Conservation (phyloP, 1,140 invertebrate species). For the Lysiphlebus fabarum region DNA sequence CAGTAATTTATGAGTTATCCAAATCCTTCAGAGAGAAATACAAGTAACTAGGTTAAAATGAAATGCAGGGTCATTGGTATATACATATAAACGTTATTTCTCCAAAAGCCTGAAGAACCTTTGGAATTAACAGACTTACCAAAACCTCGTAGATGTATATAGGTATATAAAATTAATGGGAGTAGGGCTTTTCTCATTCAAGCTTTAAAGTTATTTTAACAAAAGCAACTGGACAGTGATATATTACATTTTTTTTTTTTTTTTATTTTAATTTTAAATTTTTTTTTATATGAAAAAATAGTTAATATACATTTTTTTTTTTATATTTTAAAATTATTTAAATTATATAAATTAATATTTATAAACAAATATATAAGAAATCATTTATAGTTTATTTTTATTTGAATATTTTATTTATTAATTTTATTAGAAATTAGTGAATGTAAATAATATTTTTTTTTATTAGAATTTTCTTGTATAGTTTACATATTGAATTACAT, state of each 20-base stretch:
- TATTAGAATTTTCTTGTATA: too few relatives aligned
- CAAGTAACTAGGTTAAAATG: slow-evolving; percentile 22
- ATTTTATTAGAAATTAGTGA: too few relatives aligned
- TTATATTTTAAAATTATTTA: too few relatives aligned
- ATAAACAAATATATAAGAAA: too few relatives aligned
- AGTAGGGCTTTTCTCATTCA: slow-evolving; percentile 5
- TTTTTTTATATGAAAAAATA: not conserved
- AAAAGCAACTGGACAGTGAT: not conserved
- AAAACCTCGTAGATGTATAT: too few relatives aligned
- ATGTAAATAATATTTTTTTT: too few relatives aligned
- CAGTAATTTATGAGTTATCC: slow-evolving; percentile 30
- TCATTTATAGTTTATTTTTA: too few relatives aligned
- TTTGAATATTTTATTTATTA: too few relatives aligned
- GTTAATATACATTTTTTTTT: not conserved
- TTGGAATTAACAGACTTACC: slow-evolving; percentile 28
- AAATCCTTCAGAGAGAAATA: slow-evolving; percentile 15
- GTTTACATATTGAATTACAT: too few relatives aligned
- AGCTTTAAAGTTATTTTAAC: slow-evolving; percentile 3
- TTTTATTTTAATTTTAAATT: not conserved
- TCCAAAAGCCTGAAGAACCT: slow-evolving; percentile 20
- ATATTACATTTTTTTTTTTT: not conserved
- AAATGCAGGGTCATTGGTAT: slow-evolving; percentile 28
- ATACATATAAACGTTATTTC: slow-evolving; percentile 29
- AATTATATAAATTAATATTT: too few relatives aligned
- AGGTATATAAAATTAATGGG: slow-evolving; percentile 19